phyloP scores from a whole-genome alignment of 1,140 invertebrate genomes.

The Catajapyx aquilonaris region DNA sequence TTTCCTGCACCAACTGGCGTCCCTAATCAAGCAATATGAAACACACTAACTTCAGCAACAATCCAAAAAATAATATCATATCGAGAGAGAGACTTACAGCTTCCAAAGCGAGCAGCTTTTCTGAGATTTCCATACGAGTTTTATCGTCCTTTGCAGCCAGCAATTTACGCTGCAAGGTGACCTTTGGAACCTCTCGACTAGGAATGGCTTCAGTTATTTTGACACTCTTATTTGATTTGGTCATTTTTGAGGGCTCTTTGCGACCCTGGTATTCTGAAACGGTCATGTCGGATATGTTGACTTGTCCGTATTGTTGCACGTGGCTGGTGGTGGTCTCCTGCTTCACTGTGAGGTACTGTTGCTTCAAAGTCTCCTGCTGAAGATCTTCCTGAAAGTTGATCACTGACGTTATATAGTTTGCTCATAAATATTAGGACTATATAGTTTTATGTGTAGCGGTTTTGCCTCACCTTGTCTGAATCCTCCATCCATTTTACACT shows the following conservation, averaged over 20 bases:
- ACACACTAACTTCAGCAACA: too few species aligned
- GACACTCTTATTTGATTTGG: neutral
- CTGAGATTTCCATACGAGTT: neutral
- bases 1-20: too few species aligned
- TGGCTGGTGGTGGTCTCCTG: constrained; percentile 36
- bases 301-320: constrained; percentile 34
- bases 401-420: neutral
- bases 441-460: neutral
- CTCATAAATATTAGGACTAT: constrained; percentile 3
- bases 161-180: constrained; percentile 17
- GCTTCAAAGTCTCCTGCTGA: constrained; percentile 26
- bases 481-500: constrained; percentile 47
- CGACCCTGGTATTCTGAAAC: constrained; percentile 22
- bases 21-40: too few species aligned
- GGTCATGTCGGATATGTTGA: constrained; percentile 19
- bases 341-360: constrained; percentile 33
- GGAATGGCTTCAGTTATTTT: constrained; percentile 18
- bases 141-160: constrained; percentile 2
- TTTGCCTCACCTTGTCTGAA: constrained; percentile 26
- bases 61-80: too few species aligned
- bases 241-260: constrained; percentile 1
- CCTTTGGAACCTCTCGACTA: constrained; percentile 20
- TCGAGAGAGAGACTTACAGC: neutral
- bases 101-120: neutral
- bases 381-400: constrained; percentile 25